Base-by-base conservation (phyloP, 2,797 vertebrate genomes). In the Dromococcyx pavoninus region DNA sequence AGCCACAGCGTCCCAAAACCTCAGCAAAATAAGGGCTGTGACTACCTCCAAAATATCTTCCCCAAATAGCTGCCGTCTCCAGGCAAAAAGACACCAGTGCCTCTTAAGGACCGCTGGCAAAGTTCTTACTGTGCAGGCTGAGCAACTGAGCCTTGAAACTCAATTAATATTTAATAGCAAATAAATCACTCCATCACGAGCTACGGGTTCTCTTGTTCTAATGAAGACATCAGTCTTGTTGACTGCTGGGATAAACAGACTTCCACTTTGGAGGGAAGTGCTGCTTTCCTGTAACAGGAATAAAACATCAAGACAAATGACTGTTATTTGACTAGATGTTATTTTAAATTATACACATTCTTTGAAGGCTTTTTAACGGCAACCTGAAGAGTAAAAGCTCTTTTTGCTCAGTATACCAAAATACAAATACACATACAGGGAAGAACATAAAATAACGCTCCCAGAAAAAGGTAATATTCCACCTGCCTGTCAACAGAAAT, bases 61-160 rank as follows among this genome's bases (percentile, higher is more conserved):
- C 50, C 28, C 67, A 64, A 69, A 82, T 2, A 91, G 74, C 62
- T 39, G 27, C 48, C 41, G 56, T 57, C 71, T 60, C 66, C 3
- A 24, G 71, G 78, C 69, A 81, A 37, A 71, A 83, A 77, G 79
- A 84, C 21, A 71, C 48, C 66, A n/a, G 41, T 11, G 27, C 30
- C 74, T 60, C 17, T 43, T 73, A 73, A 51, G 51, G 76, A 82
- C 66, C 2, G 75, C n/a, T 92, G 89, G 87, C 51, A 77, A 91
- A 80, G 33, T 65, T 24, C 78, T 80, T 30, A 3, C 28, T 27
- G 51, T 5, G 51, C 33, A 84, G 83, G 32, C 72, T 53, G 73
- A 88, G 75, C 39, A 51, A 15, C 83, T 91, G 13, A 90, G 77
- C 46, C 77, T 90, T 91, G 76, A 60, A 88, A 70, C 35, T 88